A percentile compares a stretch with the other conserved stretches of the same genome.
Evolutionary conservation across 2,113 vertebrate genomes (phyloP).

Genomic region (Tachycineta bicolor): DNA sequence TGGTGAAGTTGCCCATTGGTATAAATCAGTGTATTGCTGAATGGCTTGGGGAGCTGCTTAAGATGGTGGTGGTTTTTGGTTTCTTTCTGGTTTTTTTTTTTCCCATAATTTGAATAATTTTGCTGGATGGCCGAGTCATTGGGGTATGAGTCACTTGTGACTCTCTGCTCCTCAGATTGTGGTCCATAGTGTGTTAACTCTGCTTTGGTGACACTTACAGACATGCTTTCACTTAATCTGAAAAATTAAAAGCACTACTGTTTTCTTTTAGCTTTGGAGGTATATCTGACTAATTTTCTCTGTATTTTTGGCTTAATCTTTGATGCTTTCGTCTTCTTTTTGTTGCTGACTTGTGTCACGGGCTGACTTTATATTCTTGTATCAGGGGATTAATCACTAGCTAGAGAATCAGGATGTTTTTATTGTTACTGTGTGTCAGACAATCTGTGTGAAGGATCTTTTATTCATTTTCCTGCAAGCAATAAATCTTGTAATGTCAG

Average conservation of each 20-base stretch:
- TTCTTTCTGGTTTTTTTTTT: background rate
- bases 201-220: background rate
- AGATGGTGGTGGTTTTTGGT: background rate
- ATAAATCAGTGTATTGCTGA: background rate
- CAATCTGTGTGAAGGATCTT: background rate
- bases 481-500: background rate
- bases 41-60: background rate
- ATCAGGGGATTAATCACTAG: background rate
- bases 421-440: background rate
- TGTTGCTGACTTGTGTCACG: accelerated
- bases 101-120: background rate
- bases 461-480: background rate
- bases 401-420: background rate
- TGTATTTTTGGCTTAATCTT: background rate
- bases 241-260: background rate
- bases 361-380: background rate
- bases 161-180: background rate
- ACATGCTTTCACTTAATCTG: background rate
- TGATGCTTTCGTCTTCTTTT: background rate
- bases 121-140: background rate
- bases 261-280: background rate
- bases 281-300: background rate
- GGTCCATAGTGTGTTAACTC: background rate
- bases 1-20: background rate
- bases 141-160: background rate